Base-by-base conservation (phyloP, 2,797 vertebrate species). In the Chiloscyllium punctatum region DNA sequence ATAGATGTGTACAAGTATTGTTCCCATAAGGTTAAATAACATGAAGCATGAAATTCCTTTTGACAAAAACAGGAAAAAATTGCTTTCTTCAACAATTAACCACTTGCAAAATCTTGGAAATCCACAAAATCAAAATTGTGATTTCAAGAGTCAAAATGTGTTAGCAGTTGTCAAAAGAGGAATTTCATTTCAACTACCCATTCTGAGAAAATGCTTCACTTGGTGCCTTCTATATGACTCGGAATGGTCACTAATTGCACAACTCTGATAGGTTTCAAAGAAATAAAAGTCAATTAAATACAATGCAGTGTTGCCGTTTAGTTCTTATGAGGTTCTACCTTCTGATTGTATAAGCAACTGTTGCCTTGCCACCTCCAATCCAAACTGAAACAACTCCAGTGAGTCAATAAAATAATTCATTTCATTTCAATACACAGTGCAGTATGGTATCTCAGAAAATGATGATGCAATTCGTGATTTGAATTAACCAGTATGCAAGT, bases 41-140 rank as follows among this genome's bases (percentile, higher is more conserved):
- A 69, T 53, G 42, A 25, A 94, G 25, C 25, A 72, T 74, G 92
- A 51, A 71, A 51, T 51, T 74, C 27, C 30, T 91, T 66, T 91
- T 3, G n/a, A 66, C 88, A 91, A 91, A 62, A n/a, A 37, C 53
- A 62, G 57, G 57, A n/a, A 66, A 66, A 91, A 66, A 3, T 3
- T n/a, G 33, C 8, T 8, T 66, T n/a, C 53, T 30, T 66, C 13
- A 33, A 91, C 57, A 33, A 66, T 62, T 91, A 37, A 91, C 57
- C 21, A 91, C 16, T 62, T 91, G 88, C 37, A 96, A 96, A 96
- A 97, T 96, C 96, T 96, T 96, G 95, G 96, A 92, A 91, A 96
- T 94, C 16, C 33, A 66, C n/a, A 18, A 18, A 15, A 66, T 66
- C 5, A 7, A 66, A 91, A 66, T 23, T 91, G 57, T 62, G 16